Evolutionary conservation across 2,113 vertebrate genomes (phyloP), one percentile per base, ranked within the genome.

Genomic region (Cynoglossus semilaevis): DNA sequence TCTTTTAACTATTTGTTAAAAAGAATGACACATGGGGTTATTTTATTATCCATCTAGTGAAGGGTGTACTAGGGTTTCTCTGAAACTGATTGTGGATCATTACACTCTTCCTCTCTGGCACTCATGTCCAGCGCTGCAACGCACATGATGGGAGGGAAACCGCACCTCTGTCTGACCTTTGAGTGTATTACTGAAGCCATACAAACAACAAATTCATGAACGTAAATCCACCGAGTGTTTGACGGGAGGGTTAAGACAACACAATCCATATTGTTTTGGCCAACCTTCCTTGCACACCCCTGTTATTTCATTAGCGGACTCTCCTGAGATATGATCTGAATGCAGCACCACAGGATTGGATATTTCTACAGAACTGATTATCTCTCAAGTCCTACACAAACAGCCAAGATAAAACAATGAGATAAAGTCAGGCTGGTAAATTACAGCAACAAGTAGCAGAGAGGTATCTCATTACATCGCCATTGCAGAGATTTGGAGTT

Each of bases 171-270:
- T 36, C 48, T 72, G 70, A 76, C 70, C 70, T 74, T 53, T 13
- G 46, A 67, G 73, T 56, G 40, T 63, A 54, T 74, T 61, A 76
- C 61, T 81, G 54, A 63, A 17, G 17, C 35, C 60, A 75, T 81
- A 85, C 58, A 86, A 86, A 85, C 63, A 85, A 85, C 87, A 84
- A 49, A 58, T 63, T 41, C 29, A 62, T 35, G 40, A 15, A 51
- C 46, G 15, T 62, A 57, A 53, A 52, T 43, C 19, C 50, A 7
- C 13, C 2, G 29, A 41, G 48, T 70, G 64, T 67, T 77, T 74
- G 58, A 59, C 66, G 57, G 13, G n/a, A 48, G 57, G 65, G 66
- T 74, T 74, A 49, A 67, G 70, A 58, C 76, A 77, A 82, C 70
- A 69, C 44, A 43, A 47, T 49, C 52, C 13, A 41, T 36, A 55